Evolutionary conservation across 1,140 invertebrate species (phyloP).

Genomic region (Euura lappo): DNA sequence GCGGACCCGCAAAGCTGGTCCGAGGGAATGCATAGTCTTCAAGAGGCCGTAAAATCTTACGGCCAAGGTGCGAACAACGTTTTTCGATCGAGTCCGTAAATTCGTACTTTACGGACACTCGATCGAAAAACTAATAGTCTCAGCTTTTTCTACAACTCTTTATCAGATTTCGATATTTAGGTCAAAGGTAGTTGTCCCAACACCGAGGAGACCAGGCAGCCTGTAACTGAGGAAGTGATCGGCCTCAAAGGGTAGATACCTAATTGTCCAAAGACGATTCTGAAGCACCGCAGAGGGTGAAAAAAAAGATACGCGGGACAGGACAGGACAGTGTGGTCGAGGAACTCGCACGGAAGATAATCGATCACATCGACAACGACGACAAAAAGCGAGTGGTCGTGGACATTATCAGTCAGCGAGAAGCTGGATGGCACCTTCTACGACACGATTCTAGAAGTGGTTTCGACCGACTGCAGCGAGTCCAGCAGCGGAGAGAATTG

Average conservation of each 20-base stretch:
- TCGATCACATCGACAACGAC: constrained; percentile 50
- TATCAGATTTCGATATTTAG: constrained; percentile 49
- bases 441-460: constrained; percentile 28
- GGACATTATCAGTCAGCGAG: constrained; percentile 48
- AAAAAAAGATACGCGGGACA: no score
- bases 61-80: no score
- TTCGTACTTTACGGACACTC: no score
- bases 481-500: constrained; percentile 28
- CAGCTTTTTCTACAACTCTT: constrained; percentile 53
- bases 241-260: constrained; percentile 25
- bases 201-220: neutral
- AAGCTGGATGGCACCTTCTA: constrained; percentile 31
- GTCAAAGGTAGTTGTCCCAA: constrained; percentile 11
- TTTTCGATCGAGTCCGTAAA: no score
- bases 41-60: no score
- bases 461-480: constrained; percentile 29
- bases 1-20: no score
- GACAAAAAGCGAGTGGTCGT: constrained; percentile 51
- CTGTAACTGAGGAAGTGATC: constrained; percentile 32
- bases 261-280: neutral
- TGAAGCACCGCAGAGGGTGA: neutral
- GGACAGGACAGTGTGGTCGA: constrained; percentile 40
- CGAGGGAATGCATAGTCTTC: no score
- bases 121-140: no score
- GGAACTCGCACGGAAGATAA: constrained; percentile 51